phyloP scores from a whole-genome alignment of 1,140 invertebrate species.

The Tenebrio molitor region DNA sequence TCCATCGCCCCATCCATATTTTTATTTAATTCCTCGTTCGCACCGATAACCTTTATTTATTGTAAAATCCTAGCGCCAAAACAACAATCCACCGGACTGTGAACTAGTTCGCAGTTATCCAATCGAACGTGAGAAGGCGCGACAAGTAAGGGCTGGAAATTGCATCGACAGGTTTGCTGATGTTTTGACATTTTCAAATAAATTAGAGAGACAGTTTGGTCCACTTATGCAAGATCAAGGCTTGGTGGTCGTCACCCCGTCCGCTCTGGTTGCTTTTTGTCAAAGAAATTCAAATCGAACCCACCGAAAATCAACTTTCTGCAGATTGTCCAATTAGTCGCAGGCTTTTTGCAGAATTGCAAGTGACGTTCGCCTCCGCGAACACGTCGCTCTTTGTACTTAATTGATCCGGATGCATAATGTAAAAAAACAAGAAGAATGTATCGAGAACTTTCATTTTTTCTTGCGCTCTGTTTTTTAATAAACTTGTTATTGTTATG shows the following conservation, averaged over 20 bases:
- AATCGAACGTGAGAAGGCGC: background rate
- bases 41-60: constrained; percentile 11
- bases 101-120: constrained; percentile 14
- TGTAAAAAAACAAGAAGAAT: background rate
- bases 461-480: background rate
- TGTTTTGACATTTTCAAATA: constrained; percentile 33
- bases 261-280: constrained; percentile 9
- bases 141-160: constrained; percentile 20
- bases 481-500: constrained; percentile 28
- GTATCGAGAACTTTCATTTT: constrained; percentile 17
- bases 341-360: constrained; percentile 2
- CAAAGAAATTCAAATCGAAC: constrained; percentile 10
- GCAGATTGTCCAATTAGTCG: constrained; percentile 6
- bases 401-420: constrained; percentile 19
- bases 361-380: background rate
- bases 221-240: constrained; percentile 29
- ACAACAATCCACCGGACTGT: background rate
- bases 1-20: constrained; percentile 2
- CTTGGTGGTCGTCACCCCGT: constrained; percentile 21
- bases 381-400: background rate
- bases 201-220: constrained; percentile 20
- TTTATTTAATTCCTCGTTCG: background rate
- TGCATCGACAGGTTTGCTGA: constrained; percentile 1
- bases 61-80: background rate
- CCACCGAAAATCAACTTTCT: constrained; percentile 5